Conservation (phyloP, 2,113 vertebrate genomes). For the Furnarius figulus region DNA sequence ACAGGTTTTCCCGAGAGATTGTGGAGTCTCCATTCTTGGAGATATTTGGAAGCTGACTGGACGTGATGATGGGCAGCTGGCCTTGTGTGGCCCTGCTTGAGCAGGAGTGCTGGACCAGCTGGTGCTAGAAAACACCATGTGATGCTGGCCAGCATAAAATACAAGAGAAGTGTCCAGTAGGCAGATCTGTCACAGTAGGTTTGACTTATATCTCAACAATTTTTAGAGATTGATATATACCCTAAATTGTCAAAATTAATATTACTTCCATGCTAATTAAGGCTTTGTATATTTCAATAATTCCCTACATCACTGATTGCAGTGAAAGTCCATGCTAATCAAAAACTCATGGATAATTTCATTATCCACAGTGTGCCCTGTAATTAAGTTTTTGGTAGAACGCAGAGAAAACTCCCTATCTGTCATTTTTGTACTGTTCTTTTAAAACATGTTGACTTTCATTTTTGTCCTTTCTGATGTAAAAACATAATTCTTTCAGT, state of each 20-base stretch:
- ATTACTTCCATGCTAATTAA: conserved; percentile 4
- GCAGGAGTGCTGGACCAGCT: neutral
- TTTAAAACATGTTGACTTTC: neutral
- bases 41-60: neutral
- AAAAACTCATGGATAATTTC: neutral
- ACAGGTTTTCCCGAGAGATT: neutral
- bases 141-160: neutral
- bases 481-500: neutral
- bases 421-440: neutral
- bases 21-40: neutral
- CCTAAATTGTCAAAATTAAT: neutral
- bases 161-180: neutral
- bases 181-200: neutral
- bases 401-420: neutral
- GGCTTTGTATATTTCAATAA: neutral
- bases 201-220: neutral
- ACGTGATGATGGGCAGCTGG: neutral
- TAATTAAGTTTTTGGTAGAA: conserved; percentile 6
- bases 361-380: neutral
- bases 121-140: neutral
- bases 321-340: neutral
- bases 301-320: neutral
- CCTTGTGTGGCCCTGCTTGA: neutral
- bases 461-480: neutral
- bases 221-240: neutral